These are phyloP conservation scores for Nomada goodeniana DNA, from an alignment of 2,888 invertebrate genomes.

Conservation along the genomic window DNA sequence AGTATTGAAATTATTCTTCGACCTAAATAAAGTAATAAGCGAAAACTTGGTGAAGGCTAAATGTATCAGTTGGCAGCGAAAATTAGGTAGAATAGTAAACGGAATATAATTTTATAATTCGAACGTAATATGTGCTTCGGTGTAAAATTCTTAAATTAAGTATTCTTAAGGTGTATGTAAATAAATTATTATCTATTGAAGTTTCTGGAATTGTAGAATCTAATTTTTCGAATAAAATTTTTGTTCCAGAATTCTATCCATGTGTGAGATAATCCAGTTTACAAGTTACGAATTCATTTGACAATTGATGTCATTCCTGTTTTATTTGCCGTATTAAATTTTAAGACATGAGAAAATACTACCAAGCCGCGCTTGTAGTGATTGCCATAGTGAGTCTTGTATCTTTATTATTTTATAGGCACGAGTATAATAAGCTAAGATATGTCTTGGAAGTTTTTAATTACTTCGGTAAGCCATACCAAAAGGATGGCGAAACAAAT, in stretches of 20 bases:
- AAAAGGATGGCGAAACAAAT: constrained; percentile 85
- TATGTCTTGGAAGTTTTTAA: constrained; percentile 94
- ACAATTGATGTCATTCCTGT: neutral
- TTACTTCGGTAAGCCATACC: constrained; percentile 91
- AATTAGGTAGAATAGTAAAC: neutral
- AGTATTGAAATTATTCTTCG: neutral
- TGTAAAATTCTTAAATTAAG: constrained; percentile 5
- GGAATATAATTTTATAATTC: neutral
- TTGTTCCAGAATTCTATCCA: constrained; percentile 47
- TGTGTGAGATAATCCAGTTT: neutral
- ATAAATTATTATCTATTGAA: neutral
- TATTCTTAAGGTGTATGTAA: constrained; percentile 13
- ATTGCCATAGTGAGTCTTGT: constrained; percentile 90
- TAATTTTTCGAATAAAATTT: constrained; percentile 23
- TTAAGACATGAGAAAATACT: constrained; percentile 91
- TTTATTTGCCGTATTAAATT: constrained; percentile 6
- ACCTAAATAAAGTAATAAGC: neutral
- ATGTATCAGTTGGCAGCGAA: neutral
- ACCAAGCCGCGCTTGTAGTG: constrained; percentile 90
- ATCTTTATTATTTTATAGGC: constrained; percentile 92
- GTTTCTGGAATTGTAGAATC: neutral
- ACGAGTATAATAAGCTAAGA: constrained; percentile 93
- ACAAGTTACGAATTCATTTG: neutral
- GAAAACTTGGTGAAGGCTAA: neutral
- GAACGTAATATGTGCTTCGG: neutral